Evolutionary conservation across 2,113 vertebrate species (phyloP).

Genomic region (Lagopus muta): DNA sequence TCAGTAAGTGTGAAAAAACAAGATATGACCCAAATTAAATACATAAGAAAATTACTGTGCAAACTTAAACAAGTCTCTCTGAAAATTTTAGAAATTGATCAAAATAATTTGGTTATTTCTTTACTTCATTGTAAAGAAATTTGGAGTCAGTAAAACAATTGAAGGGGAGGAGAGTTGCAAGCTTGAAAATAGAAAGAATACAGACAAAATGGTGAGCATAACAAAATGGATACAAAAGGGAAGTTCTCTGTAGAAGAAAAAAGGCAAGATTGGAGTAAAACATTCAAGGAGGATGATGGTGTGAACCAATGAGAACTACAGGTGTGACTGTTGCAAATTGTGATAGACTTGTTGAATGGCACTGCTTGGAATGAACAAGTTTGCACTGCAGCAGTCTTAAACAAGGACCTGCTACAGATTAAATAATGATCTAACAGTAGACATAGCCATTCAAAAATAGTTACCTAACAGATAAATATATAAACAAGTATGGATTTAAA

Average conservation of each 20-base stretch:
- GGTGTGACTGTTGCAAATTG: background rate
- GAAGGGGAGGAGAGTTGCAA: fast-evolving
- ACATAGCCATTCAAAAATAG: background rate
- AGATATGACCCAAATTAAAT: background rate
- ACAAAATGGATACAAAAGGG: background rate
- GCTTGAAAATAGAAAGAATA: background rate
- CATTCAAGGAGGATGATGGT: background rate
- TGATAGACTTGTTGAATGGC: background rate
- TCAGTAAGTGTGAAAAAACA: background rate
- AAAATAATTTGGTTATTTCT: background rate
- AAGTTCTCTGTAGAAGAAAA: background rate
- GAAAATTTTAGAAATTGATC: background rate
- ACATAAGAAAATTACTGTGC: background rate
- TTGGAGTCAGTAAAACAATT: background rate
- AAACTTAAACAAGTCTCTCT: background rate
- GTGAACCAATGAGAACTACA: background rate
- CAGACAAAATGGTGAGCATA: background rate
- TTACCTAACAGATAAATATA: background rate
- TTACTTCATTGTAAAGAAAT: background rate
- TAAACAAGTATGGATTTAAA: background rate
- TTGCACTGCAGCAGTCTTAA: background rate
- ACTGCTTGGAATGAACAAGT: background rate
- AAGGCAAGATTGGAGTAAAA: background rate
- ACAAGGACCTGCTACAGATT: background rate
- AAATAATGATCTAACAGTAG: background rate